phyloP scores from a whole-genome alignment of 2,888 invertebrate genomes.

The Drosophila macrospina region DNA sequence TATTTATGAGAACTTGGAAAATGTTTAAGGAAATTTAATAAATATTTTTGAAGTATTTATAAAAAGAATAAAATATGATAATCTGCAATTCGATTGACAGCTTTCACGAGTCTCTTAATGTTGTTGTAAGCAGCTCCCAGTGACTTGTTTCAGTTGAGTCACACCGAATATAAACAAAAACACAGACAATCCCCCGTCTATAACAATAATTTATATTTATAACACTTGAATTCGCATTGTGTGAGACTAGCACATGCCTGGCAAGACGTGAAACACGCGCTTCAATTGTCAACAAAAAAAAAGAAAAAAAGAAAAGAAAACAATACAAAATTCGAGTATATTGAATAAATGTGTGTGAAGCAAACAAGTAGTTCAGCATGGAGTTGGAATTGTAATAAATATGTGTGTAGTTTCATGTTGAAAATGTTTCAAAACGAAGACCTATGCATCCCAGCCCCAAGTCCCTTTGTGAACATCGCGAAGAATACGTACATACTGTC shows the following conservation, averaged over 20 bases:
- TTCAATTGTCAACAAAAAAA: constrained; percentile 6
- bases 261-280: constrained; percentile 12
- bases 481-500: constrained; percentile 16
- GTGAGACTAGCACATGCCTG: background rate
- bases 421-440: background rate
- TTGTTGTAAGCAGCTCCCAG: constrained; percentile 5
- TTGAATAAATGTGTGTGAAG: constrained; percentile 1
- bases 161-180: constrained; percentile 37
- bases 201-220: constrained; percentile 45
- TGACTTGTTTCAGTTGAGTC: constrained; percentile 34
- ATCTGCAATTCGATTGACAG: constrained; percentile 17
- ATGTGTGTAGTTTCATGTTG: background rate
- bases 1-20: background rate
- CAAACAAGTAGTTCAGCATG: background rate
- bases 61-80: background rate
- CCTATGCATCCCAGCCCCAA: background rate
- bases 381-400: background rate
- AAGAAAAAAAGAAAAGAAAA: background rate
- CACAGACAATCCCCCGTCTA: constrained; percentile 37
- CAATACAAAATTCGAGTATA: background rate
- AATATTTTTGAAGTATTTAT: background rate
- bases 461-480: background rate
- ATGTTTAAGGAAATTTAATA: background rate
- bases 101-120: constrained; percentile 13
- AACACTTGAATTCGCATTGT: constrained; percentile 24